Evolutionary conservation across 2,888 invertebrate species (phyloP), one percentile per base, ranked within the genome.

Genomic region (Cephus rjabovi): DNA sequence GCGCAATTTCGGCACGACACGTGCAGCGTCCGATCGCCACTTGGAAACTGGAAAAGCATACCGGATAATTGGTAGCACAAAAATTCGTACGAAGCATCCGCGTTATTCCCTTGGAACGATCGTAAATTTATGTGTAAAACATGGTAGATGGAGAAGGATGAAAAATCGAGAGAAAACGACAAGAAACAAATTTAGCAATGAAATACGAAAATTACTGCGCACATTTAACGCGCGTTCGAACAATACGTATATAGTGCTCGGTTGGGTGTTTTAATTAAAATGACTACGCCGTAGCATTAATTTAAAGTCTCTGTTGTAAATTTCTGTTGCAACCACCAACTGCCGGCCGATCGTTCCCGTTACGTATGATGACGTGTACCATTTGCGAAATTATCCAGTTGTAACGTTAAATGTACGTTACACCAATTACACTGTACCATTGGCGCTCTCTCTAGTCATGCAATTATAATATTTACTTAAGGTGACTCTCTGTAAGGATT

Each of bases 171-270:
- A 71, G 71, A 71, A 71, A 71, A 56, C 23, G 23, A 9, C 56
- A 23, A 56, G 56, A 56, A 56, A 23, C 9, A 23, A 23, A 56
- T 56, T 23, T 9, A 56, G 15, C 56, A 23, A 23, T 40, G 73
- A 79, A 79, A 81, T 82, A 80, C 81, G 81, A 83, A 83, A 85
- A 84, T 84, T 85, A 84, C 84, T 79, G 73, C 79, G 83, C 79
- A 83, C 82, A 85, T 56, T 23, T 6, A 56, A 15, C 56, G 9
- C 23, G 23, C 15, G 23, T 56, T 56, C 2, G 23, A 56, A 56
- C 56, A 6, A 23, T 56, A 9, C 23, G 9, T 56, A 23, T 56
- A 56, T 23, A 56, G 2, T 56, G 9, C 56, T 23, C 2, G 15
- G 56, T 9, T 56, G 6, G 56, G 2, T 56, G 56, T 23, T 56